phyloP scores from a whole-genome alignment of 2,888 invertebrate genomes.

The Drosophila barbarae region DNA sequence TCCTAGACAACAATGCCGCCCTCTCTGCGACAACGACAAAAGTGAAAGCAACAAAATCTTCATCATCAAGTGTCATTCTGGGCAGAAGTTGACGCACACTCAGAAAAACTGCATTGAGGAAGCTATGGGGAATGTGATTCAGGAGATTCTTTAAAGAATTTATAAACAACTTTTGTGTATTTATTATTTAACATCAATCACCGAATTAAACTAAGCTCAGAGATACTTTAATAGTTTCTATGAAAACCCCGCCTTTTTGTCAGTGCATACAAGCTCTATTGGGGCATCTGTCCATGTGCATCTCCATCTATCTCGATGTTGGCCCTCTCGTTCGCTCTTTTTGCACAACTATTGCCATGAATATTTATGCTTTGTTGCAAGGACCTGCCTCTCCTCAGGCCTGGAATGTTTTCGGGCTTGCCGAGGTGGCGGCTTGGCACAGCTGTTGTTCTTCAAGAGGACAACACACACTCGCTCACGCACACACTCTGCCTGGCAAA shows the following conservation, averaged over 20 bases:
- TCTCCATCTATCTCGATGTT: conserved; percentile 13
- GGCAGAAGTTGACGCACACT: conserved; percentile 66
- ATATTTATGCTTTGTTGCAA: conserved; percentile 66
- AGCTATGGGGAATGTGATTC: background rate
- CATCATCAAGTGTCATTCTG: conserved; percentile 72
- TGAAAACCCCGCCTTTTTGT: background rate
- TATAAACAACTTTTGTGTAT: too few species aligned
- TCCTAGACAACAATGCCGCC: conserved; percentile 28
- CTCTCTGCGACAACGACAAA: conserved; percentile 58
- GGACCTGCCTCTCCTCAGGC: conserved; percentile 37
- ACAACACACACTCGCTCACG: background rate
- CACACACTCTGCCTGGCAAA: conserved; percentile 45
- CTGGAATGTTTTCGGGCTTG: conserved; percentile 8
- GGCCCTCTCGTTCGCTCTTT: conserved; percentile 25
- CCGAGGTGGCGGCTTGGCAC: background rate
- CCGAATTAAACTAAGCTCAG: too few species aligned
- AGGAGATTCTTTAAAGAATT: background rate
- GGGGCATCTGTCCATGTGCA: conserved; percentile 45
- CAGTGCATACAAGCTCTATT: conserved; percentile 6
- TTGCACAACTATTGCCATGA: conserved; percentile 52
- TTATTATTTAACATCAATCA: too few species aligned
- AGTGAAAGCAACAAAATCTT: conserved; percentile 76
- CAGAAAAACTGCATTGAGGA: background rate
- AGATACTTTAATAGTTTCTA: too few species aligned
- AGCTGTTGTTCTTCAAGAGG: conserved; percentile 38